These are phyloP conservation scores for Encarsia formosa DNA, from an alignment of 2,888 invertebrate species.

Conservation along the genomic window DNA sequence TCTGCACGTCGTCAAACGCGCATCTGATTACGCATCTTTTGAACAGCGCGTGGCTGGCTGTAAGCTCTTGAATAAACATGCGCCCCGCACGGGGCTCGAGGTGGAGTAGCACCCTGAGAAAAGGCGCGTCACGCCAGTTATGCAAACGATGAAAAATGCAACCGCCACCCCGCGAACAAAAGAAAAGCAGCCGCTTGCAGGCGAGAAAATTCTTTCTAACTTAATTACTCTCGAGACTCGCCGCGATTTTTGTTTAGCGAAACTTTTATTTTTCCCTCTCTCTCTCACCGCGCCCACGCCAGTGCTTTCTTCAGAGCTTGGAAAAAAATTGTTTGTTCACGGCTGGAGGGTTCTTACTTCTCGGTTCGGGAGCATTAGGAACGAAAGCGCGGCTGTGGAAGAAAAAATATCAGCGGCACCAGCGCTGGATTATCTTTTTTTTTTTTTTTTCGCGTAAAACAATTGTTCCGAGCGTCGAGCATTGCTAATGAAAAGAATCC, in stretches of 20 bases:
- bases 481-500: no score
- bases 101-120: slow-evolving; percentile 10
- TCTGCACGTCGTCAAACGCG: no score
- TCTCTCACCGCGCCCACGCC: not conserved
- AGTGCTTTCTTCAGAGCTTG: slow-evolving; percentile 5
- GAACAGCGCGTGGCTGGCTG: no score
- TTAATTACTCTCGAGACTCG: slow-evolving; percentile 37
- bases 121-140: slow-evolving; percentile 33
- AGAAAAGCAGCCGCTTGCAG: slow-evolving; percentile 16
- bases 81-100: slow-evolving; percentile 33
- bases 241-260: not conserved
- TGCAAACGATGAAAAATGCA: slow-evolving; percentile 48
- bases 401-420: no score
- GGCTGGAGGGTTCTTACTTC: slow-evolving; percentile 13
- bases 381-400: no score
- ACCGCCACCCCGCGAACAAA: slow-evolving; percentile 17
- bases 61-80: slow-evolving; percentile 50
- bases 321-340: slow-evolving; percentile 15
- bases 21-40: no score
- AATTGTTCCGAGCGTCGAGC: no score
- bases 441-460: no score
- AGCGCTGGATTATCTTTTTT: no score
- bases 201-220: slow-evolving; percentile 42
- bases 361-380: not conserved
- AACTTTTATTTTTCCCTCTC: slow-evolving; percentile 1